These are phyloP conservation scores for Scalopus aquaticus DNA, from an alignment of 2,113 vertebrate species.

Conservation along the genomic window DNA sequence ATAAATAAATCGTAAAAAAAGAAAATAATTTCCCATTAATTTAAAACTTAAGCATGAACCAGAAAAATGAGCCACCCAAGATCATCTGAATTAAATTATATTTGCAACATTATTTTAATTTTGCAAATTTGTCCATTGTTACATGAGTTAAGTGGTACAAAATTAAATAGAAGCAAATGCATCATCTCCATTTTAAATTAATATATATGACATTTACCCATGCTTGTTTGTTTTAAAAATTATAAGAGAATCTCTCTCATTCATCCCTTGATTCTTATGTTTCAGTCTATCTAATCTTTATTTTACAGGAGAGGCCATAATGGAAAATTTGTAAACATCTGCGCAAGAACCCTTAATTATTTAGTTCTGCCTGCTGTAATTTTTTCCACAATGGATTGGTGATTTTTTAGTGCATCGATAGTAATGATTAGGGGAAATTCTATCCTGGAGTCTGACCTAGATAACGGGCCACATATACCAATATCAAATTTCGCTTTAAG, in stretches of 20 bases:
- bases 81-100: constrained; percentile 34
- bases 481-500: not conserved
- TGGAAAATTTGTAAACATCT: not conserved
- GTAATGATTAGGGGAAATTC: not conserved
- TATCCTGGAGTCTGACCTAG: not conserved
- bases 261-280: not conserved
- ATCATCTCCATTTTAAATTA: not conserved
- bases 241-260: not conserved
- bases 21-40: not conserved
- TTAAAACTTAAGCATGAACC: constrained; percentile 15
- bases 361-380: not conserved
- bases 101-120: not conserved
- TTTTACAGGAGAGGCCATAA: constrained; percentile 13
- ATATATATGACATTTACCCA: not conserved
- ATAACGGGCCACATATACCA: not conserved
- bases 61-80: not conserved
- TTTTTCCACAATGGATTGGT: not conserved
- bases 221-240: not conserved
- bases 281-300: constrained; percentile 5
- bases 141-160: not conserved
- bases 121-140: not conserved
- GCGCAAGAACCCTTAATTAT: not conserved
- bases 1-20: no score
- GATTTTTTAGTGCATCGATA: not conserved
- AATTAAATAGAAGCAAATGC: not conserved